Conservation (phyloP, 2,797 vertebrate genomes). For the Triplophysa yarkandensis region DNA sequence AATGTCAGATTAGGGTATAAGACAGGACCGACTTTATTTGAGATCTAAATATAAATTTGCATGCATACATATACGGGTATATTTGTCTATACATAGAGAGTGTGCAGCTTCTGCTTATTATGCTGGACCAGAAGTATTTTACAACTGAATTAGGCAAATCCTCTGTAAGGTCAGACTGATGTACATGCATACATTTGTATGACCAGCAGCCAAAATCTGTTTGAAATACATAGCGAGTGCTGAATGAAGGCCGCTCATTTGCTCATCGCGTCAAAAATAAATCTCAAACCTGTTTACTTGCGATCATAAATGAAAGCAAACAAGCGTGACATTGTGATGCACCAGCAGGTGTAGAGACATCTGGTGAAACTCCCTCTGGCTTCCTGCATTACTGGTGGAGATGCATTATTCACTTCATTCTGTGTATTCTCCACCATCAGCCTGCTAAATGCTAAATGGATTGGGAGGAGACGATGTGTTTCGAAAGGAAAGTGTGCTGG, state of each 20-base stretch:
- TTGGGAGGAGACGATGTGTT: conserved; percentile 30
- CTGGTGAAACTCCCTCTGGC: conserved; percentile 64
- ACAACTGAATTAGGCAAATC: not conserved
- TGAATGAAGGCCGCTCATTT: conserved; percentile 60
- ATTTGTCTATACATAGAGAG: no score
- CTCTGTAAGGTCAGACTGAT: not conserved
- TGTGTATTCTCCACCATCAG: conserved; percentile 23
- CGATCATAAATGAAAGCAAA: conserved; percentile 66
- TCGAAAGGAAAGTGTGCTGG: conserved; percentile 46
- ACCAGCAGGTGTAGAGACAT: conserved; percentile 70
- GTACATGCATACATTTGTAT: conserved; percentile 31
- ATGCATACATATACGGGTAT: no score
- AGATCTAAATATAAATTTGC: no score
- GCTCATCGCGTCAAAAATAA: conserved; percentile 61
- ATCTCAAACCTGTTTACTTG: conserved; percentile 67
- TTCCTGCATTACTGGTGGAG: conserved; percentile 40
- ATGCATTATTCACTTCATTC: conserved; percentile 55
- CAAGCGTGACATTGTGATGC: conserved; percentile 64
- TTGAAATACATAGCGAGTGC: conserved; percentile 54
- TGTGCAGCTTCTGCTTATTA: not conserved
- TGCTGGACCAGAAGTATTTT: not conserved
- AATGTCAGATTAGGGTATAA: conserved; percentile 13
- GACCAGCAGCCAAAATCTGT: conserved; percentile 9
- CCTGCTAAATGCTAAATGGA: conserved; percentile 29
- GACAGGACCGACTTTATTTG: no score